Evolutionary conservation across 2,113 vertebrate species (phyloP), one percentile per base, ranked within the genome.

Genomic region (Xiphophorus maculatus): DNA sequence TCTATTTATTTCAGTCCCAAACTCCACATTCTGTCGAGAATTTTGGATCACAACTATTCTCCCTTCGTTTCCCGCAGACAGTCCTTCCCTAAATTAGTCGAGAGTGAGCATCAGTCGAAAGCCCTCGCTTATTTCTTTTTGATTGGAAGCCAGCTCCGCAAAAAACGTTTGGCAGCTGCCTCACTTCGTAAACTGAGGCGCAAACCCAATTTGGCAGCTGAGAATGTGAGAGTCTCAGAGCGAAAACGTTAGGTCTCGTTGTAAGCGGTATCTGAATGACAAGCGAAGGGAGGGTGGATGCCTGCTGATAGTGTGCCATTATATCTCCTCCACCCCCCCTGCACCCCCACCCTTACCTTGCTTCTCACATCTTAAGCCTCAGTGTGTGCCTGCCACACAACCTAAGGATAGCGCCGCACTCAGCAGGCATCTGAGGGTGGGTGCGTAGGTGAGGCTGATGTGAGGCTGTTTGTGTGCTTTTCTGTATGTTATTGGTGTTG

Each of bases 121-220:
- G 66, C 66, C 48, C 25, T 25, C 66, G 74, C 54, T 78, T 69
- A 61, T 28, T 72, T 78, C 33, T 71, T 74, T 82, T 82, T 84
- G 88, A 89, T 74, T 80, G 54, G 44, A 61, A 66, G 87, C 86
- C 89, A 90, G 74, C 77, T 85, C 63, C 63, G 81, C 74, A 75
- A 69, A 37, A 35, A 35, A 9, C 84, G 71, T 82, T 66, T 90
- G 87, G 87, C 87, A 86, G 84, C 79, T 81, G 79, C 66, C 73
- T 74, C n/a, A 61, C 84, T 76, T 85, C 8, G 63, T 54, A 86
- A 88, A 89, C 66, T 17, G 62, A 87, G 77, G 79, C 35, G 15
- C 63, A 71, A 88, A 87, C 83, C 78, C 84, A 86, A 86, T 84
- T 88, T 92, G 90, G 88, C 88, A 89, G 88, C 83, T 68, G 77